Conservation (phyloP, 2,888 invertebrate species). For the Thelaira solivaga region DNA sequence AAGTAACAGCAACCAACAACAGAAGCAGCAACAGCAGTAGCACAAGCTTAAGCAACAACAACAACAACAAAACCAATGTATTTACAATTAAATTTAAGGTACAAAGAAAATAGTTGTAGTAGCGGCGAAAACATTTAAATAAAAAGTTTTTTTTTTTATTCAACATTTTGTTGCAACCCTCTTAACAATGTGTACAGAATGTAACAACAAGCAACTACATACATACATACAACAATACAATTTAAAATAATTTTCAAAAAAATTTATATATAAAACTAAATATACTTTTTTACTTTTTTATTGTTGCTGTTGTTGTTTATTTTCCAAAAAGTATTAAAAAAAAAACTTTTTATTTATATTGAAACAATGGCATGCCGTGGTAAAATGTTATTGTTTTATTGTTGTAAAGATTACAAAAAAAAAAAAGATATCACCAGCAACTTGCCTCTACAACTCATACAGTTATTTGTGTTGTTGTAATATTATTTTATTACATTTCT, state of each 20-base stretch:
- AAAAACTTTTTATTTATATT: conserved; percentile 8
- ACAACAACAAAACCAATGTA: no score
- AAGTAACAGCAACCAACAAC: conserved; percentile 31
- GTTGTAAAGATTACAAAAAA: conserved; percentile 19
- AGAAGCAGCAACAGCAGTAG: no score
- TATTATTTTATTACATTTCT: conserved; percentile 38
- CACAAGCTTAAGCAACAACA: no score
- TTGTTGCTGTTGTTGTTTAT: background rate
- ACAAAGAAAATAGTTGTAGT: conserved; percentile 39
- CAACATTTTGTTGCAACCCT: conserved; percentile 18
- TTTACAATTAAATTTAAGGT: conserved; percentile 31
- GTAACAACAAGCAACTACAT: conserved; percentile 17
- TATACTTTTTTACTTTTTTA: background rate
- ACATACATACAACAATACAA: conserved; percentile 42
- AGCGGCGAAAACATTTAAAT: conserved; percentile 30
- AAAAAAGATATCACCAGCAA: background rate
- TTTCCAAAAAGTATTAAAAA: conserved; percentile 23
- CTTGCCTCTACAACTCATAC: background rate
- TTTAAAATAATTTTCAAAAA: conserved; percentile 48
- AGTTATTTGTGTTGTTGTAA: conserved; percentile 30
- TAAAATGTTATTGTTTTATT: conserved; percentile 56
- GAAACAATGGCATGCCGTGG: conserved; percentile 59
- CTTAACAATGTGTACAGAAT: conserved; percentile 28
- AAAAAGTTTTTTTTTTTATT: background rate
- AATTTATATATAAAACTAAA: no score